These are phyloP conservation scores for Pseudoips prasinana DNA, from an alignment of 2,888 invertebrate genomes.

Conservation along the genomic window DNA sequence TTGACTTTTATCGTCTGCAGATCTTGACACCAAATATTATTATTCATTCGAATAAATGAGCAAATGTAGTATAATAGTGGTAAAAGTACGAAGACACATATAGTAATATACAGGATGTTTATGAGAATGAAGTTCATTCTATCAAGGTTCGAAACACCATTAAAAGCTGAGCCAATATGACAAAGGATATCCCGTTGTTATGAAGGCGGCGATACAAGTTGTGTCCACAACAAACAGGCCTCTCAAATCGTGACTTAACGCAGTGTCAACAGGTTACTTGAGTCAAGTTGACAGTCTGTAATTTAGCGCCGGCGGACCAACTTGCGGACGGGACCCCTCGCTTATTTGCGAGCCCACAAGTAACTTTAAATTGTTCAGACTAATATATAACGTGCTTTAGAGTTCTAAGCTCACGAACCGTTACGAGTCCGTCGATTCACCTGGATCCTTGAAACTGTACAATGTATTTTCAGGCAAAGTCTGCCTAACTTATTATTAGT, in stretches of 20 bases:
- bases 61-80: too few species aligned
- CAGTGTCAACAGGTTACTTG: slow-evolving; percentile 77
- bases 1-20: slow-evolving; percentile 3
- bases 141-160: slow-evolving; percentile 17
- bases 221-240: slow-evolving; percentile 56
- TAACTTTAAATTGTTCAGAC: slow-evolving; percentile 68
- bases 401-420: slow-evolving; percentile 51
- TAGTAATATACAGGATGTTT: slow-evolving; percentile 6
- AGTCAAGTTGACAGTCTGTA: slow-evolving; percentile 73
- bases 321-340: slow-evolving; percentile 59
- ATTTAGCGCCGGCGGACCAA: slow-evolving; percentile 67
- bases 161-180: slow-evolving; percentile 39
- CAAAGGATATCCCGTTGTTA: slow-evolving; percentile 37
- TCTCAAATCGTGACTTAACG: slow-evolving; percentile 60
- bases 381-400: slow-evolving; percentile 65
- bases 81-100: too few species aligned
- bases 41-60: too few species aligned
- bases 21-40: slow-evolving; percentile 1
- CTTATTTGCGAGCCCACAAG: slow-evolving; percentile 69
- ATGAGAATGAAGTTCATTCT: slow-evolving; percentile 3
- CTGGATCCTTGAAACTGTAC: slow-evolving; percentile 41
- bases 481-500: slow-evolving; percentile 20
- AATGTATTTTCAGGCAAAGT: slow-evolving; percentile 40
- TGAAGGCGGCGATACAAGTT: slow-evolving; percentile 43
- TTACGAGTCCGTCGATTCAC: slow-evolving; percentile 51